These are phyloP conservation scores for Parauchenoglanis ngamensis DNA, from an alignment of 2,797 vertebrate species.

Conservation along the genomic window DNA sequence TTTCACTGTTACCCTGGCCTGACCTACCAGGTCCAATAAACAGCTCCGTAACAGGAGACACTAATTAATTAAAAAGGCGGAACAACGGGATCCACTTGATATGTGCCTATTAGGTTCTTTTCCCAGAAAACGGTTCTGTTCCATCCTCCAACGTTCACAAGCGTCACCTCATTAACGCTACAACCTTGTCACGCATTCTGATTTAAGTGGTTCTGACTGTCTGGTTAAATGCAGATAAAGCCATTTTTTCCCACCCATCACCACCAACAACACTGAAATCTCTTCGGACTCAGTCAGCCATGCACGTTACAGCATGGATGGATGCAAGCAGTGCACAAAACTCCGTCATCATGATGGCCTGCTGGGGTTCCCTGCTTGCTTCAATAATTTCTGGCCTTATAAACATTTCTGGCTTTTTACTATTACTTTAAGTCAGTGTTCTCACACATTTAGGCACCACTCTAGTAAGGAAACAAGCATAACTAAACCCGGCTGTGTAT, in stretches of 20 bases:
- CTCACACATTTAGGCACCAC: slow-evolving; percentile 29
- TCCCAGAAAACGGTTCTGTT: not conserved
- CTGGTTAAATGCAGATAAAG: not conserved
- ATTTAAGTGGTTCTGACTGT: slow-evolving; percentile 8
- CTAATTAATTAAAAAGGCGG: not conserved
- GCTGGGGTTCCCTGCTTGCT: not conserved
- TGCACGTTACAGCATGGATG: not conserved
- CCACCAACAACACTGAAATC: slow-evolving; percentile 10
- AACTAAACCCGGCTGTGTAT: slow-evolving; percentile 32
- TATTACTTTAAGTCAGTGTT: slow-evolving; percentile 28
- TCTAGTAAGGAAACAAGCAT: slow-evolving; percentile 31
- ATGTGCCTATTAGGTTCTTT: slow-evolving; percentile 17
- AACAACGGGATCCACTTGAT: not conserved
- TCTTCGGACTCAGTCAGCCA: not conserved
- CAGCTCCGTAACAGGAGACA: slow-evolving; percentile 1
- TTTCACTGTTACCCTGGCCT: not conserved
- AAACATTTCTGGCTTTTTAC: not conserved
- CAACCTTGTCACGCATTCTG: not conserved
- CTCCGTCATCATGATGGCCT: not conserved
- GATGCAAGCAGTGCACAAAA: not conserved
- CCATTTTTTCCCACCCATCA: not conserved
- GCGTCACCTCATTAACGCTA: not conserved
- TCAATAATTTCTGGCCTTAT: slow-evolving; percentile 6
- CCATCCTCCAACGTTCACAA: not conserved
- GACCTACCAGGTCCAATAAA: slow-evolving; percentile 9